These are phyloP conservation scores for Heterodera filipjevi DNA, from an alignment of 2,888 invertebrate genomes.

Conservation along the genomic window DNA sequence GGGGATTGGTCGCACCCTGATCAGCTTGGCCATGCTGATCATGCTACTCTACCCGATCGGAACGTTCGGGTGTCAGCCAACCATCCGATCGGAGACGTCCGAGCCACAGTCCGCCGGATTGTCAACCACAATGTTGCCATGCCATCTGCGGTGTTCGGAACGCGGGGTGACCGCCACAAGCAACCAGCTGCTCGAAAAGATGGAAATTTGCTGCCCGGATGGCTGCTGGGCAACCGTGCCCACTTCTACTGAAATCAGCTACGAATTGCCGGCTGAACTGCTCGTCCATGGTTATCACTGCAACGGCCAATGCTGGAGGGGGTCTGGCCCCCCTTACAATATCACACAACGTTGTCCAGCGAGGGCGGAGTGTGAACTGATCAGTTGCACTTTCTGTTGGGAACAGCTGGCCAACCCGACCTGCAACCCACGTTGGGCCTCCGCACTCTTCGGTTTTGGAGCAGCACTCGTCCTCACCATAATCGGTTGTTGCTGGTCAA, in stretches of 20 bases:
- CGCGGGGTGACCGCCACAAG: background rate
- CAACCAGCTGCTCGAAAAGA: background rate
- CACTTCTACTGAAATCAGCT: too few species aligned
- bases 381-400: too few species aligned
- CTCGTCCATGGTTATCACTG: constrained; percentile 4
- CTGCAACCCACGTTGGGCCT: constrained; percentile 12
- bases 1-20: too few species aligned
- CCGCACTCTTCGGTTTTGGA: background rate
- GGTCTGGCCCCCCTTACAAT: background rate
- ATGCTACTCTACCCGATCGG: too few species aligned
- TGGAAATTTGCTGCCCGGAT: constrained; percentile 11
- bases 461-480: background rate
- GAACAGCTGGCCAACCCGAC: constrained; percentile 3
- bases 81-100: background rate
- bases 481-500: background rate
- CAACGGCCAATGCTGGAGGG: constrained; percentile 15
- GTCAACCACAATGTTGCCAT: background rate
- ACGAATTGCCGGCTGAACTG: background rate
- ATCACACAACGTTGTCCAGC: background rate
- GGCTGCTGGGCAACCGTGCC: too few species aligned
- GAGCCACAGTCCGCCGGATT: background rate
- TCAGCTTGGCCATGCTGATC: too few species aligned
- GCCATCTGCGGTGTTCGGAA: background rate
- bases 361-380: background rate
- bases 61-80: too few species aligned